Percentiles rank a stretch among this genome's conserved stretches.
Conservation (phyloP, 2,113 vertebrate genomes). For the Charina bottae region DNA sequence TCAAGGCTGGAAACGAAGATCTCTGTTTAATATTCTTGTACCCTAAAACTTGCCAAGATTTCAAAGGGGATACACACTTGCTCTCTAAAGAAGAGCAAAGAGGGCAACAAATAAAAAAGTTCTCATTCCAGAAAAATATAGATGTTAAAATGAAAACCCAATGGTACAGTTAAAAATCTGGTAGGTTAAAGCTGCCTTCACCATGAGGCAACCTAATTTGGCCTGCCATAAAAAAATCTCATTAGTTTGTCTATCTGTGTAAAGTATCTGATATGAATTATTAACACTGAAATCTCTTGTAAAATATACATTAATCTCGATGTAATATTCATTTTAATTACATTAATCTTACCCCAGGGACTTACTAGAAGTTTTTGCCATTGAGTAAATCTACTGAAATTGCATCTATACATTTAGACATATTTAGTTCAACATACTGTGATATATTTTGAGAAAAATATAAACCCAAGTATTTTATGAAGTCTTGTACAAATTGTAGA, state of each 20-base stretch:
- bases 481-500: background rate
- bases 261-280: background rate
- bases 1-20: background rate
- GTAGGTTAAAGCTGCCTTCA: background rate
- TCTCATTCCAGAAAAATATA: background rate
- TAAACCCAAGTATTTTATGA: background rate
- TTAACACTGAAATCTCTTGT: background rate
- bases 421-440: background rate
- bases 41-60: background rate
- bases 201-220: background rate
- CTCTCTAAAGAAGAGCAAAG: background rate
- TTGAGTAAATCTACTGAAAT: background rate
- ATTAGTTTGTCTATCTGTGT: background rate
- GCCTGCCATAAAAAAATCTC: background rate
- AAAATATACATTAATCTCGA: background rate
- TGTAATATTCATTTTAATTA: background rate
- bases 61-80: background rate
- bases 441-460: background rate
- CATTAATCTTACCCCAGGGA: background rate
- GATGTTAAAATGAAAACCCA: background rate
- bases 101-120: background rate
- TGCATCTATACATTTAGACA: background rate
- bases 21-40: background rate
- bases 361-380: background rate
- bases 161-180: background rate